Evolutionary conservation across 37 sponge, comb jelly and placozoan species (phyloP), one percentile per base, ranked within the genome.

Genomic region (Agelas oroides): DNA sequence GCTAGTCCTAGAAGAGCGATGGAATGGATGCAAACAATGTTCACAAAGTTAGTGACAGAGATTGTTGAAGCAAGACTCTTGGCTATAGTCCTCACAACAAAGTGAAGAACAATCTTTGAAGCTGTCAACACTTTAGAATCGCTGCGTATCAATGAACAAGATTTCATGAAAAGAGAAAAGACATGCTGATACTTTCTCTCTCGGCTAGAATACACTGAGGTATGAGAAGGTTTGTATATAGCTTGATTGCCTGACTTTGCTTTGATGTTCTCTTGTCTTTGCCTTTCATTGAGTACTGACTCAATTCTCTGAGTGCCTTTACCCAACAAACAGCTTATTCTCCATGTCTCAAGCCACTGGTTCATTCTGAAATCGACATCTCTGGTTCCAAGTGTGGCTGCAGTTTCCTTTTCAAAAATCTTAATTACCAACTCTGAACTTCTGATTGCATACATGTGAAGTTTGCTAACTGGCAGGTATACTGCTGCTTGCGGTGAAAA

Each of bases 351-450:
- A 28, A 77, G 40, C 77, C 77, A 77, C 6, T 60, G n/a, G 39
- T 77, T 21, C 59, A 85, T 52, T 27, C 53, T 46, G 46, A 77
- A 77, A 70, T 67, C 53, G 25, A 46, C 46, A 59, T 85, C 86
- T 36, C 46, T 55, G 0, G 8, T 21, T 8, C 27, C 70, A n/a
- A 61, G 25, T n/a, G 40, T 56, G 38, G 18, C 0, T 24, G 14
- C 6, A 35, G 35, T n/a, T 33, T 21, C 30, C 23, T 41, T 15
- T 28, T 41, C 15, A 1, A 81, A 13, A 5, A 12, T 6, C 0
- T 56, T 18, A 1, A 33, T 21, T 8, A 53, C 81, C 27, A 37
- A 20, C 54, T 70, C 53, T 25, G 40, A 81, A 1, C 28, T 32
- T 15, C 59, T 20, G 30, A 81, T 68, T 20, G n/a, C 30, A n/a